Evolutionary conservation across 2,888 invertebrate species (phyloP).

Genomic region (Drosophila maculinotata): DNA sequence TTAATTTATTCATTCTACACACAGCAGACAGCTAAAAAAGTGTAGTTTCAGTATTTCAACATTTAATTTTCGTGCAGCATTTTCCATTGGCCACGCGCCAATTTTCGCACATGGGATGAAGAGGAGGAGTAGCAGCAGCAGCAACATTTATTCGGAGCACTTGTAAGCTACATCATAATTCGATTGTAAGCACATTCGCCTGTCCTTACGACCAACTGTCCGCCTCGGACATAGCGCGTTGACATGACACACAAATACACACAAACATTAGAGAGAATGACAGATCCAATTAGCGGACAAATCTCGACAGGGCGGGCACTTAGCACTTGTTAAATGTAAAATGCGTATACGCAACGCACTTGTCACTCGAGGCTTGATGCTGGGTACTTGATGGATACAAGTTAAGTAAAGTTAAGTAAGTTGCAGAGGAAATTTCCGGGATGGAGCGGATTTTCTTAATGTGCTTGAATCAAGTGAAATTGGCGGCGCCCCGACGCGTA

Average conservation of each 20-base stretch:
- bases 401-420: constrained; percentile 30
- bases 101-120: constrained; percentile 28
- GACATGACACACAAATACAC: constrained; percentile 22
- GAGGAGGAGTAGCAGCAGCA: not conserved
- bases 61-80: constrained; percentile 14
- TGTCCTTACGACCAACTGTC: constrained; percentile 34
- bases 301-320: constrained; percentile 48
- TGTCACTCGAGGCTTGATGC: constrained; percentile 48
- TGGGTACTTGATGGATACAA: constrained; percentile 42
- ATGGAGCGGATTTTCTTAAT: constrained; percentile 8
- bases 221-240: constrained; percentile 18
- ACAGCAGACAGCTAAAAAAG: constrained; percentile 24
- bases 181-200: constrained; percentile 64
- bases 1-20: constrained; percentile 30
- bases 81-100: constrained; percentile 47
- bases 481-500: constrained; percentile 9
- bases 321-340: constrained; percentile 60
- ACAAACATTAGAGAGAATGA: constrained; percentile 41
- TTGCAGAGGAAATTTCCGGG: constrained; percentile 19
- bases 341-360: constrained; percentile 41
- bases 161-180: constrained; percentile 66
- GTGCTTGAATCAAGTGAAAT: constrained; percentile 23
- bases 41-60: constrained; percentile 3
- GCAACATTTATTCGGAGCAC: constrained; percentile 19
- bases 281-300: constrained; percentile 68